Evolutionary conservation across 2,113 vertebrate species (phyloP).

Genomic region (Laticauda colubrina): DNA sequence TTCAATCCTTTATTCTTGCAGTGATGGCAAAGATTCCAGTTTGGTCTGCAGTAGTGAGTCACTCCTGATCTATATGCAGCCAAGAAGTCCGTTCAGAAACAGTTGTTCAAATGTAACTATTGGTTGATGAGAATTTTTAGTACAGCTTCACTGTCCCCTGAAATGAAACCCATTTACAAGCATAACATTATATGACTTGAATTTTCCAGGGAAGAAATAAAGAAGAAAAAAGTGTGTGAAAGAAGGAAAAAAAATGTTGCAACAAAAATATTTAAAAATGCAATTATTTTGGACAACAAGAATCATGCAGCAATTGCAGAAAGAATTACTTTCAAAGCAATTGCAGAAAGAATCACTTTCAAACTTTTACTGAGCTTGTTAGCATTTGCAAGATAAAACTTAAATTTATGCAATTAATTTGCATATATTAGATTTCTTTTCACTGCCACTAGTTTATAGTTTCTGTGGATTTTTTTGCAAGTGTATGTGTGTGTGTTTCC

Average conservation of each 20-base stretch:
- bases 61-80: not conserved
- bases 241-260: constrained; percentile 47
- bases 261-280: constrained; percentile 56
- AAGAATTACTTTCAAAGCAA: too few relatives aligned
- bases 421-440: constrained; percentile 60
- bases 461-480: constrained; percentile 60
- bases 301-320: constrained; percentile 57
- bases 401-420: constrained; percentile 70
- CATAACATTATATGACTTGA: not conserved
- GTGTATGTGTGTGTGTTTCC: constrained; percentile 47
- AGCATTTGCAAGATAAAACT: constrained; percentile 70
- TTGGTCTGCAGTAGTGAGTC: not conserved
- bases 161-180: not conserved
- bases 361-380: constrained; percentile 72
- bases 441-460: constrained; percentile 52
- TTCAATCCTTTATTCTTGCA: not conserved
- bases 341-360: too few relatives aligned
- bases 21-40: not conserved
- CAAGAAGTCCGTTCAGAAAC: not conserved
- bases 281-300: constrained; percentile 56
- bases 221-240: not conserved
- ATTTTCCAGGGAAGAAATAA: constrained; percentile 21
- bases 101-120: constrained; percentile 2
- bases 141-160: not conserved
- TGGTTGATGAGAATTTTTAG: not conserved